A percentile compares a stretch with the other conserved stretches of the same genome.
These are phyloP conservation scores for Ypsolopha sequella DNA, from an alignment of 2,888 invertebrate genomes.

Conservation along the genomic window DNA sequence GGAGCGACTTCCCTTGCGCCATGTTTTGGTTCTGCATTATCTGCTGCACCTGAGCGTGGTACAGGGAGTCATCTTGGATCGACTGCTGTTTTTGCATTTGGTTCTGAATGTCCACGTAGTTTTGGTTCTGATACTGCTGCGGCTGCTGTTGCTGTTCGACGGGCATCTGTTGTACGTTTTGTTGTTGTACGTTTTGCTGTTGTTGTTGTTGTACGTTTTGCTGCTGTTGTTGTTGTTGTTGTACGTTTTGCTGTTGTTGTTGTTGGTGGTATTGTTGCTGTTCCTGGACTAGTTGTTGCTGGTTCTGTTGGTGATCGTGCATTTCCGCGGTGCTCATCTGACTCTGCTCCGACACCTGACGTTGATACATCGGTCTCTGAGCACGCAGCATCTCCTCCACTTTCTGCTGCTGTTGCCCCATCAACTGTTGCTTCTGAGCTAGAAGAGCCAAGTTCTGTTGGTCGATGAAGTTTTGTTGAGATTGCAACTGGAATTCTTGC, in stretches of 20 bases:
- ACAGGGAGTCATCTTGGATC: slow-evolving; percentile 44
- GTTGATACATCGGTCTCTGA: slow-evolving; percentile 51
- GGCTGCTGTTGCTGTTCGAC: slow-evolving; percentile 51
- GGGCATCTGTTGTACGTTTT: slow-evolving; percentile 37
- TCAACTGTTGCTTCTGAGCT: slow-evolving; percentile 60
- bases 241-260: slow-evolving; percentile 27
- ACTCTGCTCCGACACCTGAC: slow-evolving; percentile 59
- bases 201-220: slow-evolving; percentile 52
- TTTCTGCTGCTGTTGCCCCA: slow-evolving; percentile 67
- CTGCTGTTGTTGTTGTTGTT: slow-evolving; percentile 38
- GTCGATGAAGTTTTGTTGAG: slow-evolving; percentile 69
- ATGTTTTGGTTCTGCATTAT: slow-evolving; percentile 18
- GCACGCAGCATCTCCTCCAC: slow-evolving; percentile 48
- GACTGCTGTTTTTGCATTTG: slow-evolving; percentile 36
- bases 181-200: slow-evolving; percentile 14
- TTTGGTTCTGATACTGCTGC: slow-evolving; percentile 39
- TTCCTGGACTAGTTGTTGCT: slow-evolving; percentile 55
- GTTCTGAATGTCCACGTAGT: slow-evolving; percentile 28
- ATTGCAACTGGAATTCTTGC: slow-evolving; percentile 62
- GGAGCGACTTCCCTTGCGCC: slow-evolving; percentile 55
- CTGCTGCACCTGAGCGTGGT: slow-evolving; percentile 36
- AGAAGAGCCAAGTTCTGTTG: slow-evolving; percentile 65
- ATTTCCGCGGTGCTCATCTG: slow-evolving; percentile 47
- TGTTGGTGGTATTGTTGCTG: slow-evolving; percentile 45
- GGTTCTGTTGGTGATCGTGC: slow-evolving; percentile 53